A percentile compares a stretch with the other conserved stretches of the same genome.
phyloP scores from a whole-genome alignment of 2,113 vertebrate genomes.

The Rhodinocichla rosea region DNA sequence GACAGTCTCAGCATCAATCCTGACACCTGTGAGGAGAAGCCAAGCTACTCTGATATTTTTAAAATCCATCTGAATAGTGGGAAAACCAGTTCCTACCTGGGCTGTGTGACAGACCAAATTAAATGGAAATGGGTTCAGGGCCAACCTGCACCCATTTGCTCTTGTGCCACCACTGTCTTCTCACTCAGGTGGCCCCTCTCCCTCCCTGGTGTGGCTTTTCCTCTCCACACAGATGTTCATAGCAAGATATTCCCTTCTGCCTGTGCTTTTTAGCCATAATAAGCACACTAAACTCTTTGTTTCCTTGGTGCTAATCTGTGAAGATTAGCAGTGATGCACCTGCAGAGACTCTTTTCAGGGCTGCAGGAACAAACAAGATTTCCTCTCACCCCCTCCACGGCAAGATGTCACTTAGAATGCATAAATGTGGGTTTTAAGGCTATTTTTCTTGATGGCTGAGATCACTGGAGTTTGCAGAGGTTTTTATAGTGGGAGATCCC shows the following conservation, averaged over 20 bases:
- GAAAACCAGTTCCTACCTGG: not conserved
- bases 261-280: not conserved
- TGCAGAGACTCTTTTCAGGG: not conserved
- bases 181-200: not conserved
- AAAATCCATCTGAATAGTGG: not conserved
- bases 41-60: not conserved
- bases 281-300: not conserved
- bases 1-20: not conserved
- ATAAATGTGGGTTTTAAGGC: not conserved
- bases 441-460: not conserved
- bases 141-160: not conserved
- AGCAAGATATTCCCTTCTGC: not conserved
- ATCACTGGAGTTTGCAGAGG: not conserved
- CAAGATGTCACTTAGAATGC: not conserved
- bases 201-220: not conserved
- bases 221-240: not conserved
- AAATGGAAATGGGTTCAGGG: not conserved
- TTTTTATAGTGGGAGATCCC: not conserved
- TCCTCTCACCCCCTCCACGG: not conserved
- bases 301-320: not conserved
- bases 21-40: not conserved
- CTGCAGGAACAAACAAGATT: not conserved
- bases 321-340: not conserved
- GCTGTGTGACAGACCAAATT: not conserved
- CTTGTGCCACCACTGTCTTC: not conserved